Evolutionary conservation across 2,113 vertebrate species (phyloP).

Genomic region (Siniperca chuatsi): DNA sequence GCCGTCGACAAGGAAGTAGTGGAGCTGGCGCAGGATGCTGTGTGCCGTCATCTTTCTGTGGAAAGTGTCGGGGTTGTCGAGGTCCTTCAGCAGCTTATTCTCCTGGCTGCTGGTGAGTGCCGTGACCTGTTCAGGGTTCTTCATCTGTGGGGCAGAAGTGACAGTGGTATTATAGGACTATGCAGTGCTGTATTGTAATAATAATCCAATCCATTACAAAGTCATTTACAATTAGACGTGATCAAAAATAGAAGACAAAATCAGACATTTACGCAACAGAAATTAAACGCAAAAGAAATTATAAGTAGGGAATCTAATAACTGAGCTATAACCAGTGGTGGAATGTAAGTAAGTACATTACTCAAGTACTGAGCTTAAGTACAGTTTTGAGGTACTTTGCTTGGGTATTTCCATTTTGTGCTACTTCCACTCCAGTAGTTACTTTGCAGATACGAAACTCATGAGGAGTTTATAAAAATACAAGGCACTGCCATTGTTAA

Average conservation of each 20-base stretch:
- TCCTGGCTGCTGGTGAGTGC: slow-evolving; percentile 55
- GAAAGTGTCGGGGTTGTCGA: slow-evolving; percentile 76
- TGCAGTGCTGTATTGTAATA: neutral
- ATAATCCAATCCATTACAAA: neutral
- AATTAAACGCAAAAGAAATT: neutral
- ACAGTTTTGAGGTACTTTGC: neutral
- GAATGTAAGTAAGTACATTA: neutral
- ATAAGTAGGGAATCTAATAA: neutral
- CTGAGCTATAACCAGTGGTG: neutral
- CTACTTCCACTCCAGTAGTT: neutral
- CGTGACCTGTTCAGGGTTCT: slow-evolving; percentile 42
- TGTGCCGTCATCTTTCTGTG: slow-evolving; percentile 75
- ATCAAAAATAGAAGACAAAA: neutral
- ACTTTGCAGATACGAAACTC: neutral
- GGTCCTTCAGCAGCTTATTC: slow-evolving; percentile 56
- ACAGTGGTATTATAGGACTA: neutral
- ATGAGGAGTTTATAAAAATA: neutral
- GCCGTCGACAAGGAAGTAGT: slow-evolving; percentile 83
- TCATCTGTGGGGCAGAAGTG: slow-evolving; percentile 78
- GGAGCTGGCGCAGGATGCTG: slow-evolving; percentile 84
- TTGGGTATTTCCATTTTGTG: neutral
- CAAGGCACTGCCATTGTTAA: neutral
- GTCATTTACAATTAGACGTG: neutral
- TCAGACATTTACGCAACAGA: too few species aligned
- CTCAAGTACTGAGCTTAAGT: neutral